A percentile compares a stretch with the other conserved stretches of the same genome.
These are phyloP conservation scores for Macrocentrus cingulum DNA, from an alignment of 1,140 invertebrate genomes.

Conservation along the genomic window DNA sequence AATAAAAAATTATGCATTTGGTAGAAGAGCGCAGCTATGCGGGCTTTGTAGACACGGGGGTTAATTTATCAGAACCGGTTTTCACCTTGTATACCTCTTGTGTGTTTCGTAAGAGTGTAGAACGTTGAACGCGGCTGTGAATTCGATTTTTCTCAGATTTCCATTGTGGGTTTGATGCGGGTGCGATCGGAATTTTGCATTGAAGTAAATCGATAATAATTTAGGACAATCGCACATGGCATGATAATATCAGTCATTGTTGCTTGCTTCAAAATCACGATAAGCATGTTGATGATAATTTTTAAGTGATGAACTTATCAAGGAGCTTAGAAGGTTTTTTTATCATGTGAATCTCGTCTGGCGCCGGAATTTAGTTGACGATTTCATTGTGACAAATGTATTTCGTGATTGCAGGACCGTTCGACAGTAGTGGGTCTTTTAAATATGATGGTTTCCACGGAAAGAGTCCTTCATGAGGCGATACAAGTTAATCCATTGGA, in stretches of 20 bases:
- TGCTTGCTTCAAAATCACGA: no score
- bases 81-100: not conserved
- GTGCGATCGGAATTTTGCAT: no score
- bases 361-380: no score
- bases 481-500: conserved; percentile 49
- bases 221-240: no score
- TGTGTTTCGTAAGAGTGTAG: not conserved
- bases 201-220: no score
- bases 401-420: conserved; percentile 6
- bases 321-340: not conserved
- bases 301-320: no score
- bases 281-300: no score
- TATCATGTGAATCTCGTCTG: not conserved
- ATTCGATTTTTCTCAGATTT: not conserved
- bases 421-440: conserved; percentile 11
- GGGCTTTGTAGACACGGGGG: not conserved
- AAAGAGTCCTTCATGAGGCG: conserved; percentile 46
- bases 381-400: no score
- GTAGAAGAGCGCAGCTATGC: not conserved
- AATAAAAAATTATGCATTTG: not conserved
- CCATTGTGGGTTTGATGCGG: no score
- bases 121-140: not conserved
- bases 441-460: conserved; percentile 44
- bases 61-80: not conserved
- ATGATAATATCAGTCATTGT: no score